Evolutionary conservation across 2,888 invertebrate species (phyloP), one percentile per base, ranked within the genome.

Genomic region (Thecocarcelia acutangulata): DNA sequence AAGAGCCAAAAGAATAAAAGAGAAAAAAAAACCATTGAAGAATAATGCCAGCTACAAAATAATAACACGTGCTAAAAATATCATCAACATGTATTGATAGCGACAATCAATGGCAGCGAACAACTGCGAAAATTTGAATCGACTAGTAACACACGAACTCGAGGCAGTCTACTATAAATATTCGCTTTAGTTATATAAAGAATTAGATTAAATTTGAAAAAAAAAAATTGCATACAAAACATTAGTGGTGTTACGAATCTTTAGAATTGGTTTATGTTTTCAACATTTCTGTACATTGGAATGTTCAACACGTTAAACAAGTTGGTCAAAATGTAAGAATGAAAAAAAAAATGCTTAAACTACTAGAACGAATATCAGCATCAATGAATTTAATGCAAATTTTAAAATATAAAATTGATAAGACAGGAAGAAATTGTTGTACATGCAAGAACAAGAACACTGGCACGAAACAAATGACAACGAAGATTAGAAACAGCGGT

Each of bases 371-470:
- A 59, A 61, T 74, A 72, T 78, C 66, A 74, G 64, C 64, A 78
- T 77, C 77, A 82, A 82, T 82, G 81, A 74, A 82, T 82, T 78
- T 58, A 66, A 82, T 82, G 77, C 64, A 82, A 82, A 82, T 77
- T 82, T 73, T 52, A 46, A 77, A 77, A 59, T 66, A 42, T 59
- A 74, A 74, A 78, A 74, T 78, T 82, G 81, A 82, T 74, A 82
- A 78, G 74, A 66, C 73, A 77, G 74, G 69, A 82, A 82, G 73
- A 82, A 77, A 82, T 59, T 78, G 74, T 82, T 74, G 73, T 46
- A 78, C 77, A 77, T 63, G 42, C 19, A 33, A 63, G 48, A 76
- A 76, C 75, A 76, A 68, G 59, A 76, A 70, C 48, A 70, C 37
- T 70, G 50, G 46, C 63, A 72, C 63, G 37, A 58, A 72, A 64